A percentile compares a stretch with the other conserved stretches of the same genome.
Evolutionary conservation across 2,888 invertebrate genomes (phyloP).

Genomic region (Xiphydria camelus): DNA sequence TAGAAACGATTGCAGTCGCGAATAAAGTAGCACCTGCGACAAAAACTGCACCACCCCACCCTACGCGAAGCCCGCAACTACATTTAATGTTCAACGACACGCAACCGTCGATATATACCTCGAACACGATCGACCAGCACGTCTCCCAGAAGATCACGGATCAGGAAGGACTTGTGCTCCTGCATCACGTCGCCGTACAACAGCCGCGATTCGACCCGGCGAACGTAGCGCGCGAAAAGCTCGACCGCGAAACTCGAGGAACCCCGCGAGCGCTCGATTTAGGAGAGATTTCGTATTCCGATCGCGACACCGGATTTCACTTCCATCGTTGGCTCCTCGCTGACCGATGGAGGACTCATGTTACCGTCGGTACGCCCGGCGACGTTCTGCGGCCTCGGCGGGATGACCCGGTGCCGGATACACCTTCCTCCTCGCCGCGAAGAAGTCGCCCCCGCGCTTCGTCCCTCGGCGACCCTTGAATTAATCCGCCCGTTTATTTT

Average conservation of each 20-base stretch:
- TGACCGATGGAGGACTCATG: slow-evolving; percentile 24
- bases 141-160: slow-evolving; percentile 82
- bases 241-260: neutral
- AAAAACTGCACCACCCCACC: too few species aligned
- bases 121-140: slow-evolving; percentile 63
- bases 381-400: slow-evolving; percentile 37
- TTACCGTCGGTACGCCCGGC: slow-evolving; percentile 34
- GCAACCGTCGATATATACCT: too few species aligned
- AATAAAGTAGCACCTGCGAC: too few species aligned
- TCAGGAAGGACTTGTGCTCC: slow-evolving; percentile 76
- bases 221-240: neutral
- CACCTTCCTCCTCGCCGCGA: slow-evolving; percentile 11
- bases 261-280: too few species aligned
- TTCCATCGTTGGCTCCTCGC: too few species aligned
- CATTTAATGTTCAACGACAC: too few species aligned
- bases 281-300: too few species aligned
- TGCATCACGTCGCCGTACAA: slow-evolving; percentile 49
- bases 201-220: too few species aligned
- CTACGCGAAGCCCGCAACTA: too few species aligned
- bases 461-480: slow-evolving; percentile 38
- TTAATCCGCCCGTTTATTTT: slow-evolving; percentile 57
- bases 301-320: too few species aligned
- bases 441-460: slow-evolving; percentile 3
- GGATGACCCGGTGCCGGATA: slow-evolving; percentile 19
- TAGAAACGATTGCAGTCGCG: too few species aligned